These are phyloP conservation scores for Sabellastarte sp. DNA, from an alignment of 2,888 invertebrate genomes.

Conservation along the genomic window DNA sequence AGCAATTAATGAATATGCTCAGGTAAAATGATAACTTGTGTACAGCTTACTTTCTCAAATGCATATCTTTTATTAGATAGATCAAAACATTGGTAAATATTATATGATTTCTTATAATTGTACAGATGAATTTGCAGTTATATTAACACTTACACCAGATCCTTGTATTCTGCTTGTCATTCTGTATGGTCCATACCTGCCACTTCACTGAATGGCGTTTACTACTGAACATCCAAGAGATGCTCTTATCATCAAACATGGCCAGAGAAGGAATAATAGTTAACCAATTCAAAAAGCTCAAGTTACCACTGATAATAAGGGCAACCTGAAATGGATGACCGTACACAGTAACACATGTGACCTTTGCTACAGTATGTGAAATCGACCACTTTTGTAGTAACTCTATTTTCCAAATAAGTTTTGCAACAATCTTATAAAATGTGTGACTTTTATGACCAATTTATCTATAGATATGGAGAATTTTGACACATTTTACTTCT, in stretches of 20 bases:
- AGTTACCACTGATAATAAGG: conserved; percentile 59
- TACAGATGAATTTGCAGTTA: not conserved
- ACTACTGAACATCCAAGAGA: conserved; percentile 44
- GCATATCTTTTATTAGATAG: too few species aligned
- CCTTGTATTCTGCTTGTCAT: not conserved
- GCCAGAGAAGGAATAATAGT: conserved; percentile 59
- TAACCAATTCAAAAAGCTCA: conserved; percentile 61
- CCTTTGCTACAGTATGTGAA: not conserved
- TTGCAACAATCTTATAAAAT: not conserved
- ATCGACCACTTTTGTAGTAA: too few species aligned
- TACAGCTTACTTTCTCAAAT: too few species aligned
- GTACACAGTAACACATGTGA: not conserved
- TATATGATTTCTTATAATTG: not conserved
- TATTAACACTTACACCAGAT: not conserved
- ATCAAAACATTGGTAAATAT: too few species aligned
- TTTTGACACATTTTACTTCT: too few species aligned
- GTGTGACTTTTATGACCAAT: not conserved
- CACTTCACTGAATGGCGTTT: conserved; percentile 1
- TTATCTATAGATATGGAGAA: too few species aligned
- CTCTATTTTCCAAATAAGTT: too few species aligned
- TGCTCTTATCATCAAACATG: conserved; percentile 57
- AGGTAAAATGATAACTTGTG: too few species aligned
- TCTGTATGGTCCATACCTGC: conserved; percentile 34
- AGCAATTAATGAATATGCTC: too few species aligned
- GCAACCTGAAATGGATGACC: conserved; percentile 42